These are phyloP conservation scores for Argentina silus DNA, from an alignment of 2,797 vertebrate genomes.

Conservation along the genomic window DNA sequence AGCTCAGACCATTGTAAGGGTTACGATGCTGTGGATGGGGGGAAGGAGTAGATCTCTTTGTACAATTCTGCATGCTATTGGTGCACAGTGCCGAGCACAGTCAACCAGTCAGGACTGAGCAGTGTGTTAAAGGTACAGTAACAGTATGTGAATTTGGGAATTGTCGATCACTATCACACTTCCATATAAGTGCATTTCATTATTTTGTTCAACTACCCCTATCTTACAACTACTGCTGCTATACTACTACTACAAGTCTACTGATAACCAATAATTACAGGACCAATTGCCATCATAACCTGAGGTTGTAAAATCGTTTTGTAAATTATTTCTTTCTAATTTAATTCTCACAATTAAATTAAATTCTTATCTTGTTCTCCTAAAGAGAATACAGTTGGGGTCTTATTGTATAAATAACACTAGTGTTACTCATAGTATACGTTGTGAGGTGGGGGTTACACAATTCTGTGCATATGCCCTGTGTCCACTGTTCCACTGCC, in stretches of 20 bases:
- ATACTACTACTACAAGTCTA: neutral
- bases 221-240: constrained; percentile 5
- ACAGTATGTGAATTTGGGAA: neutral
- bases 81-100: constrained; percentile 35
- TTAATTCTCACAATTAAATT: neutral
- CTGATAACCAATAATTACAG: too few species aligned
- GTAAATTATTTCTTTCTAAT: neutral
- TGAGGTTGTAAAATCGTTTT: neutral
- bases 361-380: neutral
- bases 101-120: constrained; percentile 46
- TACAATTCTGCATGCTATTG: constrained; percentile 72
- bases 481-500: constrained; percentile 34
- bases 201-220: neutral
- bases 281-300: neutral
- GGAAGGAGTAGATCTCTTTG: constrained; percentile 80
- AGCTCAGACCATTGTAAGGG: constrained; percentile 50
- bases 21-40: constrained; percentile 44
- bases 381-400: neutral
- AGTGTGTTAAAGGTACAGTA: neutral
- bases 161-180: neutral
- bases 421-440: neutral
- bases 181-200: neutral
- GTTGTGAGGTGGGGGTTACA: neutral
- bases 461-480: neutral
- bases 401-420: neutral